These are phyloP conservation scores for Drosophila ambigua DNA, from an alignment of 1,140 invertebrate genomes.

Conservation along the genomic window DNA sequence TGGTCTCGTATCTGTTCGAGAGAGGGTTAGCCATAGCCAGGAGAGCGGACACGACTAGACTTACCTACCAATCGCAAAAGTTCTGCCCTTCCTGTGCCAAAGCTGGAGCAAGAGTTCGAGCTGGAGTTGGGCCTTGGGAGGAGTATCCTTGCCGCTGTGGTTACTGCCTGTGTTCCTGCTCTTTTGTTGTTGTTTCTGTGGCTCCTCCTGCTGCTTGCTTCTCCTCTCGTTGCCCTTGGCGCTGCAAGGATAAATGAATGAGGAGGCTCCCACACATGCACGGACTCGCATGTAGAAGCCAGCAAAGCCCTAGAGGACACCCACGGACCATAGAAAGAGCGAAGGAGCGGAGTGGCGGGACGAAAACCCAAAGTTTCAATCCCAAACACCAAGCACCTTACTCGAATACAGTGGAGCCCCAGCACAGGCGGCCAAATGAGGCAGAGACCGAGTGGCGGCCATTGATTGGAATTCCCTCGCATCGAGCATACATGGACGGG, in stretches of 20 bases:
- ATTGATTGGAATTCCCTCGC: constrained; percentile 6
- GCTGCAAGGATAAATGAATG: constrained; percentile 81
- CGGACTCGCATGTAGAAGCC: constrained; percentile 39
- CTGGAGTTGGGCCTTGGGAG: constrained; percentile 7
- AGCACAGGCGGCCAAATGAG: constrained; percentile 17
- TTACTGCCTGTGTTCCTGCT: constrained; percentile 73
- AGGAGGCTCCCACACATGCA: constrained; percentile 58
- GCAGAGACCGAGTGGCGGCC: constrained; percentile 45
- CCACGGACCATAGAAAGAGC: constrained; percentile 9
- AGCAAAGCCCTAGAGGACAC: constrained; percentile 56
- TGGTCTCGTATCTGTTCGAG: constrained; percentile 11
- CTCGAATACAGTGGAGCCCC: constrained; percentile 35
- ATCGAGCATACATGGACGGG: no score
- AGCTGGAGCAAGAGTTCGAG: not conserved
- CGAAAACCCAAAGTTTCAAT: constrained; percentile 54
- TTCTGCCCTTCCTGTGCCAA: constrained; percentile 30
- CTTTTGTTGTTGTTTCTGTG: constrained; percentile 63
- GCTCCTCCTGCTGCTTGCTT: constrained; percentile 21
- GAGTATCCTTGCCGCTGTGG: constrained; percentile 66
- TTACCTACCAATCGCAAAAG: constrained; percentile 47
- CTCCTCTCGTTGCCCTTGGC: constrained; percentile 63
- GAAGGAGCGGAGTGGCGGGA: not conserved
- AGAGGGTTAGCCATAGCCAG: constrained; percentile 59
- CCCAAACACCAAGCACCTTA: constrained; percentile 41
- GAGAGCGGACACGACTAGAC: constrained; percentile 66